Evolutionary conservation across 2,797 vertebrate species (phyloP), one percentile per base, ranked within the genome.

Genomic region (Perodicticus potto): DNA sequence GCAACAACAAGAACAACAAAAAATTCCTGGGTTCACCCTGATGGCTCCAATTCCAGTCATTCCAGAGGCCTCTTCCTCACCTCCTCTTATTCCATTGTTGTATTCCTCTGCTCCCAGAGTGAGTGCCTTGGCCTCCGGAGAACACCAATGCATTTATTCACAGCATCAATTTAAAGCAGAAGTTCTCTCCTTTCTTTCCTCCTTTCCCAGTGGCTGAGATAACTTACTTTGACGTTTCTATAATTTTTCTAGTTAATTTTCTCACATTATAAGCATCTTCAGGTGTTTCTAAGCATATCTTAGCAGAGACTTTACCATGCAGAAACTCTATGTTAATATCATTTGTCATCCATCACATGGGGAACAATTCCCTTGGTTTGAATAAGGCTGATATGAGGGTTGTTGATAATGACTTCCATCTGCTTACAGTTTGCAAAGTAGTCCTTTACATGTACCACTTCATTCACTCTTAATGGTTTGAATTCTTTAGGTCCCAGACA

Each of bases 321-420:
- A 82, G 76, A 96, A 78, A 57, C 61, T 32, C 65, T 89, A 69
- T 43, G 73, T 93, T 90, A 91, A 91, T 93, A 70, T 95, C 82
- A 86, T 78, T 85, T 96, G 92, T 96, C 90, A 96, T 90, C 72
- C 86, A 11, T 88, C 88, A 93, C 7, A 2, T 23, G 55, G 70
- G 67, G 37, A 96, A 69, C 55, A 81, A 70, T 37, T 69, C 32
- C 45, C 9, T 96, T 81, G 53, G 65, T 77, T 65, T 77, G 83
- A 77, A 19, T n/a, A 55, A 88, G 67, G 32, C 77, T 82, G n/a
- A 69, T 45, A 83, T 76, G 78, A 78, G 32, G n/a, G 29, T 70
- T 93, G 67, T 86, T 86, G 86, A 59, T 96, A 94, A 96, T 86
- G 59, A 94, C 77, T 90, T 95, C 92, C 92, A 96, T 92, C 77